phyloP scores from a whole-genome alignment of 2,888 invertebrate genomes.

The Melanargia galathea region DNA sequence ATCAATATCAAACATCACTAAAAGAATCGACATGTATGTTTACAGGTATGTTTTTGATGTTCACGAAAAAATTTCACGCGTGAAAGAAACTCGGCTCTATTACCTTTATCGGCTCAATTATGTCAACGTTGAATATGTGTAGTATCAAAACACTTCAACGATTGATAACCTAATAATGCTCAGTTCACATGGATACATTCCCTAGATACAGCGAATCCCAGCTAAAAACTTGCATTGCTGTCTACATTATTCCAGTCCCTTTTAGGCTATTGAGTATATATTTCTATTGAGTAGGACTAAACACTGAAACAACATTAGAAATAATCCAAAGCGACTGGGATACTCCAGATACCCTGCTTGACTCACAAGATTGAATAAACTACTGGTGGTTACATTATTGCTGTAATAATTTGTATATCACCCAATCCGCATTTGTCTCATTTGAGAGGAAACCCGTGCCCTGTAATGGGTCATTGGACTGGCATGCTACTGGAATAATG shows the following conservation, averaged over 20 bases:
- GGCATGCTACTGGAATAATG: background rate
- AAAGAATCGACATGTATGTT: too few species aligned
- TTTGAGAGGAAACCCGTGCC: too few species aligned
- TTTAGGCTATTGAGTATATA: background rate
- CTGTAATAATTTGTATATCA: too few species aligned
- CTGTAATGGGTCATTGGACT: background rate
- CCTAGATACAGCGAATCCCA: background rate
- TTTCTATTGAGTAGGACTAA: too few species aligned
- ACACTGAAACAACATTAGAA: too few species aligned
- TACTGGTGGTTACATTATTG: too few species aligned
- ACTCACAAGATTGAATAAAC: too few species aligned
- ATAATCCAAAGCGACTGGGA: too few species aligned
- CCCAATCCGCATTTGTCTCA: too few species aligned
- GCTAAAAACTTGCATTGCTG: background rate
- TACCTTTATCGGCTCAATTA: conserved; percentile 30
- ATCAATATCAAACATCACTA: too few species aligned
- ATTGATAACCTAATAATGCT: background rate
- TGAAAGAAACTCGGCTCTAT: conserved; percentile 21
- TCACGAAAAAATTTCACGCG: conserved; percentile 25
- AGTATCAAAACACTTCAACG: conserved; percentile 8
- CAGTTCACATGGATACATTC: background rate
- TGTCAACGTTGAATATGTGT: conserved; percentile 26
- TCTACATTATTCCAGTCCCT: background rate
- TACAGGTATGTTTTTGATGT: conserved; percentile 9
- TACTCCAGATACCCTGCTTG: too few species aligned